Percentiles rank a stretch among this genome's conserved stretches.
Evolutionary conservation across 2,113 vertebrate genomes (phyloP).

Genomic region (Heteronetta atricapilla): DNA sequence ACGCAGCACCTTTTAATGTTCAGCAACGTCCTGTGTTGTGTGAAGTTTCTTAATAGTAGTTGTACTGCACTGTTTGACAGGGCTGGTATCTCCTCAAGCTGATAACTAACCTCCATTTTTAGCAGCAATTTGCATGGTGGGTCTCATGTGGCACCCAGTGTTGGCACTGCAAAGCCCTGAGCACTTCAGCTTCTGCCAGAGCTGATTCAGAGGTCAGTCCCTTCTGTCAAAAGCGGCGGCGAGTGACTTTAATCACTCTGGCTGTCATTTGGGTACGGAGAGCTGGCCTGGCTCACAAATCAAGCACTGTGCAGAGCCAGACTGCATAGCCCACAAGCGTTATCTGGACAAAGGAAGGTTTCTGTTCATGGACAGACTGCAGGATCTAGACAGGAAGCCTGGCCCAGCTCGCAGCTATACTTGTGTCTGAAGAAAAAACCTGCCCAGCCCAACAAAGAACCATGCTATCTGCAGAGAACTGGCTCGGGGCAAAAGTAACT

Average conservation of each 20-base stretch:
- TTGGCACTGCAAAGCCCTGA: slow-evolving; percentile 20
- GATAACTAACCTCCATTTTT: slow-evolving; percentile 10
- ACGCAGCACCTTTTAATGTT: neutral
- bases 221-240: neutral
- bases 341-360: slow-evolving; percentile 32
- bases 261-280: neutral
- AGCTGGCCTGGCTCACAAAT: neutral
- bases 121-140: slow-evolving; percentile 48
- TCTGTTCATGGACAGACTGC: slow-evolving; percentile 37
- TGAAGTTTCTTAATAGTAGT: neutral
- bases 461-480: neutral
- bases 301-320: neutral
- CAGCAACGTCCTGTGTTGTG: neutral
- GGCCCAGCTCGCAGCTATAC: neutral
- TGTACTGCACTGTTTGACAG: neutral
- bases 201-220: slow-evolving; percentile 35
- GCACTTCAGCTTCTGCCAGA: slow-evolving; percentile 22
- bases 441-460: neutral
- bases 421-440: neutral
- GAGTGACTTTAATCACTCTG: slow-evolving; percentile 29
- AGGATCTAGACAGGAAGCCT: slow-evolving; percentile 42
- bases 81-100: neutral
- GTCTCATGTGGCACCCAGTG: neutral
- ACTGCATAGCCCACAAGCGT: neutral
- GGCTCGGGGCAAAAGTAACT: neutral